A percentile compares a stretch with the other conserved stretches of the same genome.
phyloP scores from a whole-genome alignment of 2,113 vertebrate species.

The Galeopterus variegatus region DNA sequence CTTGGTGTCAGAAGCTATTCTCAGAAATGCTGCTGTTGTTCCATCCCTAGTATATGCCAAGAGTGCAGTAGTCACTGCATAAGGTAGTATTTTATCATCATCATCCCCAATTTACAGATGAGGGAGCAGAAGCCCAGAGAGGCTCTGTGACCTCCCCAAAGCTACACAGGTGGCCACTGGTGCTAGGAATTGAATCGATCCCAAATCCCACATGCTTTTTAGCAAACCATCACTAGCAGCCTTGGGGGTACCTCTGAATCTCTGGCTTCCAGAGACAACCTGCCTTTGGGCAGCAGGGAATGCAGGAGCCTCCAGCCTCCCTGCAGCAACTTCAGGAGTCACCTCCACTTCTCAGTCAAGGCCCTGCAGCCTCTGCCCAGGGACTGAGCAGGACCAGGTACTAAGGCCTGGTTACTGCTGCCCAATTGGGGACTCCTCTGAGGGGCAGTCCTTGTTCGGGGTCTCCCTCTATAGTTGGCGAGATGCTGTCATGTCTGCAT shows the following conservation, averaged over 20 bases:
- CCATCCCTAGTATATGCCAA: neutral
- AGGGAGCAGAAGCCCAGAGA: neutral
- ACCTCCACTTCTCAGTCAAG: neutral
- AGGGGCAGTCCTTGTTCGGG: neutral
- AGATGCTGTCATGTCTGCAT: too few species aligned
- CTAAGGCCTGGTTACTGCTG: neutral
- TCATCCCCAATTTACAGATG: neutral
- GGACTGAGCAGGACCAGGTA: neutral
- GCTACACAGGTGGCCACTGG: neutral
- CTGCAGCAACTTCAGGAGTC: neutral
- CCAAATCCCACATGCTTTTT: neutral
- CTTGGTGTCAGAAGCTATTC: neutral
- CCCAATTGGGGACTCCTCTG: neutral
- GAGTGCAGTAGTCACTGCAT: neutral
- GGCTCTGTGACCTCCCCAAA: neutral
- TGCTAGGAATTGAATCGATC: neutral
- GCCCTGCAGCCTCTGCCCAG: neutral
- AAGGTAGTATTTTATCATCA: neutral
- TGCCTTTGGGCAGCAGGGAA: accelerated
- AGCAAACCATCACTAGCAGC: too few species aligned
- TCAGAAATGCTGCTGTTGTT: neutral
- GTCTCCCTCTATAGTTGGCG: neutral
- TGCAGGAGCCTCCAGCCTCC: neutral
- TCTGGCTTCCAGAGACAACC: neutral
- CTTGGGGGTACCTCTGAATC: neutral